These are phyloP conservation scores for Notothenia rossii DNA, from an alignment of 2,113 vertebrate species.

Conservation along the genomic window DNA sequence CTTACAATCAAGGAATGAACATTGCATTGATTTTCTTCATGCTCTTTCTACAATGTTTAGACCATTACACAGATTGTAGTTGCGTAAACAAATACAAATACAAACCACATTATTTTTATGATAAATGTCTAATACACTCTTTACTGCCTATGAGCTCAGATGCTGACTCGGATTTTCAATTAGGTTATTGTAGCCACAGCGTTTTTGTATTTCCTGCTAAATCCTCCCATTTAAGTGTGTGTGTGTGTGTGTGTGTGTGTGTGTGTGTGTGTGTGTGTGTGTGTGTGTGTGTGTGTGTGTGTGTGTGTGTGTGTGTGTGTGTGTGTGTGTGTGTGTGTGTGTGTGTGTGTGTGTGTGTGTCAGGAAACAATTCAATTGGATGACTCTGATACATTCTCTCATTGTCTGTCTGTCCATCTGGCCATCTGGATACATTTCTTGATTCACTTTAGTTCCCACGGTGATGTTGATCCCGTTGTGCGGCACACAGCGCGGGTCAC, in stretches of 20 bases:
- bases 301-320: constrained; percentile 20
- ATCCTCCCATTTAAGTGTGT: constrained; percentile 25
- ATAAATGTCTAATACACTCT: constrained; percentile 56
- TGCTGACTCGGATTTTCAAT: constrained; percentile 61
- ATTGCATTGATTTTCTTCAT: constrained; percentile 59
- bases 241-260: constrained; percentile 12
- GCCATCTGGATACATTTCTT: constrained; percentile 50
- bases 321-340: constrained; percentile 18
- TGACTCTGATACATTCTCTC: constrained; percentile 59
- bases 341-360: constrained; percentile 30
- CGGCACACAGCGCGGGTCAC: constrained; percentile 41
- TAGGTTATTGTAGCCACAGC: constrained; percentile 46
- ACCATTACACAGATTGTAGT: constrained; percentile 60
- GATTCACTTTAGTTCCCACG: constrained; percentile 56
- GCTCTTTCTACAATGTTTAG: constrained; percentile 38
- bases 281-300: constrained; percentile 25
- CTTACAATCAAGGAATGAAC: constrained; percentile 62
- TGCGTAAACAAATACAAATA: constrained; percentile 60
- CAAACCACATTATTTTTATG: constrained; percentile 45
- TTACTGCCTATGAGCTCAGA: constrained; percentile 62
- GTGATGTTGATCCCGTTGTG: constrained; percentile 16
- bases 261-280: constrained; percentile 26
- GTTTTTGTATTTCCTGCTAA: constrained; percentile 49
- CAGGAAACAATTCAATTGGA: constrained; percentile 71
- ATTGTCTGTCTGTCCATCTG: constrained; percentile 50